Percentiles rank a stretch among this genome's conserved stretches.
These are phyloP conservation scores for Tillus elongatus DNA, from an alignment of 2,888 invertebrate genomes.

Conservation along the genomic window DNA sequence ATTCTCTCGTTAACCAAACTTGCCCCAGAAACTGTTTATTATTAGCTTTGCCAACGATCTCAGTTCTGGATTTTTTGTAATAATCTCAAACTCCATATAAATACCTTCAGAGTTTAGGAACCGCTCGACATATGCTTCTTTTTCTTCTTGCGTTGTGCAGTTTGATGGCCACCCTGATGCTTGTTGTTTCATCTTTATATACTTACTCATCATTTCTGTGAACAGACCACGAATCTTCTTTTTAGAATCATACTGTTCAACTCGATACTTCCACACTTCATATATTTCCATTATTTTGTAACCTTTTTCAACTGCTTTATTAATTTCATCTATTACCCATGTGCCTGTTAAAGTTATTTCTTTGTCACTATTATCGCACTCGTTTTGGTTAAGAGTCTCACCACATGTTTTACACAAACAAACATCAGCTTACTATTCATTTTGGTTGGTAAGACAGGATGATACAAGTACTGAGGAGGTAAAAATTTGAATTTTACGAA, in stretches of 20 bases:
- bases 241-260: conserved; percentile 19
- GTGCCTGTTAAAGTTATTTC: not conserved
- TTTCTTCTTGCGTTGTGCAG: too few relatives aligned
- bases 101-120: too few relatives aligned
- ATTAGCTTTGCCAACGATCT: conserved; percentile 23
- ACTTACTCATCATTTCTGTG: conserved; percentile 25
- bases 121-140: too few relatives aligned
- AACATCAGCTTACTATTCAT: conserved; percentile 3
- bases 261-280: conserved; percentile 32
- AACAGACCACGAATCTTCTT: conserved; percentile 24
- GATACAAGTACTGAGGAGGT: conserved; percentile 19
- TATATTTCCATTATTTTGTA: conserved; percentile 5
- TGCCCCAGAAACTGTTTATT: conserved; percentile 26
- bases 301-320: not conserved
- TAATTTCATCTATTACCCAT: not conserved
- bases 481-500: conserved; percentile 15
- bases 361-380: not conserved
- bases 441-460: conserved; percentile 28
- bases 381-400: conserved; percentile 18
- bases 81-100: conserved; percentile 11
- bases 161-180: too few relatives aligned
- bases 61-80: conserved; percentile 20
- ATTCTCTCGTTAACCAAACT: conserved; percentile 26
- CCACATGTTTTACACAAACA: conserved; percentile 1
- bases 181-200: conserved; percentile 25